Evolutionary conservation across 2,113 vertebrate species (phyloP).

Genomic region (Carassius auratus): DNA sequence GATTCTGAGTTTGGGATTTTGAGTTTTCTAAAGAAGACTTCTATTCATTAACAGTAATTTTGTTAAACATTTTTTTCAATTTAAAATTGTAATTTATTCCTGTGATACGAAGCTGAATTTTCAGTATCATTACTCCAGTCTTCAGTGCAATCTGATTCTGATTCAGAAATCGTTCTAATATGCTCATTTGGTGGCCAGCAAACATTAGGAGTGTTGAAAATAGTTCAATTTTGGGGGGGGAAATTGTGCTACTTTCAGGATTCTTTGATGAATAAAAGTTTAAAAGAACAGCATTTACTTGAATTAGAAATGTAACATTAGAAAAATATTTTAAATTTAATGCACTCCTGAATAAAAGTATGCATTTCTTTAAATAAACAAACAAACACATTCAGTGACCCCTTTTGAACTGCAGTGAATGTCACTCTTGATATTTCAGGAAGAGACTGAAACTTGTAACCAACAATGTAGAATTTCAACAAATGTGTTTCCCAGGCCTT

Average conservation of each 20-base stretch:
- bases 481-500: constrained; percentile 24
- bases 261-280: not conserved
- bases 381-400: not conserved
- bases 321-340: not conserved
- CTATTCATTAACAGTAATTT: not conserved
- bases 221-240: not conserved
- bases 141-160: not conserved
- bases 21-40: not conserved
- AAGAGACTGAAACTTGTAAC: not conserved
- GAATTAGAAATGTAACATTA: not conserved
- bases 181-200: not conserved
- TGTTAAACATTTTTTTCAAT: not conserved
- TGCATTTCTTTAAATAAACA: not conserved
- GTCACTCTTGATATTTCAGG: not conserved
- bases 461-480: not conserved
- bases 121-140: not conserved
- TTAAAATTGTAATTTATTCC: not conserved
- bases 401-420: too few relatives aligned
- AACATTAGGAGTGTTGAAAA: not conserved
- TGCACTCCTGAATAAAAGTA: not conserved
- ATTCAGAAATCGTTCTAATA: not conserved
- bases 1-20: not conserved
- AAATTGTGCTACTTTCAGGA: not conserved
- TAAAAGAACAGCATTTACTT: too few relatives aligned
- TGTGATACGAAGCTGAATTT: not conserved